These are phyloP conservation scores for Paramacrobiotus metropolitanus DNA, from an alignment of 1,140 invertebrate genomes.

Conservation along the genomic window DNA sequence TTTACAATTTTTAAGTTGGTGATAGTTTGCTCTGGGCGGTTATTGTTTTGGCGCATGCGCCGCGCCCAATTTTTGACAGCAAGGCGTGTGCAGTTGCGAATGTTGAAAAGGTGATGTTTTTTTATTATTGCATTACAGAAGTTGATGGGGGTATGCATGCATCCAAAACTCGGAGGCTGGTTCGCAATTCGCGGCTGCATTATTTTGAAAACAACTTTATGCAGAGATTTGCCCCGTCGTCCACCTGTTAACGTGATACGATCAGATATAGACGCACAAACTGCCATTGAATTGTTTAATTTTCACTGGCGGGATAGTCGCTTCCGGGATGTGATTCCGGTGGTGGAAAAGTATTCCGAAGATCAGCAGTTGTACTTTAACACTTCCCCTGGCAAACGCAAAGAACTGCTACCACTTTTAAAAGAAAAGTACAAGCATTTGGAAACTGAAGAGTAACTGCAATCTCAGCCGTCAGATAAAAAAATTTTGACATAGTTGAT, in stretches of 20 bases:
- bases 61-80: too few species aligned
- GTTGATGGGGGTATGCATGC: constrained; percentile 30
- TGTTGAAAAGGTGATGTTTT: not conserved
- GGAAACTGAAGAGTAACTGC: too few species aligned
- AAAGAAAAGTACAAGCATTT: too few species aligned
- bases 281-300: constrained; percentile 28
- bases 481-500: too few species aligned
- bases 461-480: too few species aligned
- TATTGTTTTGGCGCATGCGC: too few species aligned
- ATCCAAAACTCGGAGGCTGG: constrained; percentile 33
- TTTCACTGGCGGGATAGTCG: constrained; percentile 23
- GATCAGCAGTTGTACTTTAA: constrained; percentile 28
- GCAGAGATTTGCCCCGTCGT: constrained; percentile 15
- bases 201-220: constrained; percentile 23
- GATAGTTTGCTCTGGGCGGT: too few species aligned
- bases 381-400: constrained; percentile 24
- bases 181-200: constrained; percentile 31
- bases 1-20: too few species aligned
- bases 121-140: constrained; percentile 20
- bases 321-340: constrained; percentile 27
- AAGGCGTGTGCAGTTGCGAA: too few species aligned
- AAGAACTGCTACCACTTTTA: constrained; percentile 14
- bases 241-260: constrained; percentile 20
- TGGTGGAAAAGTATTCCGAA: constrained; percentile 25
- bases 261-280: constrained; percentile 17